Conservation (phyloP, 2,797 vertebrate genomes). For the Channallabes apus region DNA sequence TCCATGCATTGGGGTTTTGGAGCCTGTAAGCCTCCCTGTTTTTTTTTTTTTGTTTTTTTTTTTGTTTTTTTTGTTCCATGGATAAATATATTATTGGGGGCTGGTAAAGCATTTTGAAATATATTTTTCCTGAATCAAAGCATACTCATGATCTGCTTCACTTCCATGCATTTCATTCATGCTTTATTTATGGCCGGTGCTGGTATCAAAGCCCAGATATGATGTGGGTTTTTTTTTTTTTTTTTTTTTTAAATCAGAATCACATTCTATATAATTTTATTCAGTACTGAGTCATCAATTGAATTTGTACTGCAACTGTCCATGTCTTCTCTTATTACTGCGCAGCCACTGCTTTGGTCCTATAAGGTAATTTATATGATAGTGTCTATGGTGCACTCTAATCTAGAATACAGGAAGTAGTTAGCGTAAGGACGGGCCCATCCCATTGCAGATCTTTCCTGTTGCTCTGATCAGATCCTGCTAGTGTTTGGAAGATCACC, state of each 20-base stretch:
- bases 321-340: not conserved
- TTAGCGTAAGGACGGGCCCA: constrained; percentile 81
- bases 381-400: constrained; percentile 58
- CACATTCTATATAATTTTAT: not conserved
- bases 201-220: not conserved
- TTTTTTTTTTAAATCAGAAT: not conserved
- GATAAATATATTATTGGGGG: no score
- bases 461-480: constrained; percentile 69
- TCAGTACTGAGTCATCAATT: not conserved
- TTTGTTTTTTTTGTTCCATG: no score
- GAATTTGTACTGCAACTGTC: not conserved
- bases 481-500: constrained; percentile 51
- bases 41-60: not conserved
- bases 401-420: constrained; percentile 85
- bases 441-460: constrained; percentile 85
- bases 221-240: not conserved
- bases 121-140: not conserved
- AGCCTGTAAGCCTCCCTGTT: constrained; percentile 32
- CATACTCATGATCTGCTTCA: not conserved
- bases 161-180: not conserved
- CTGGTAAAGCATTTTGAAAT: not conserved
- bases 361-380: constrained; percentile 5
- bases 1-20: constrained; percentile 43
- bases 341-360: not conserved
- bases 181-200: not conserved